Base-by-base conservation (phyloP, 2,113 vertebrate genomes). In the Alethe diademata region DNA sequence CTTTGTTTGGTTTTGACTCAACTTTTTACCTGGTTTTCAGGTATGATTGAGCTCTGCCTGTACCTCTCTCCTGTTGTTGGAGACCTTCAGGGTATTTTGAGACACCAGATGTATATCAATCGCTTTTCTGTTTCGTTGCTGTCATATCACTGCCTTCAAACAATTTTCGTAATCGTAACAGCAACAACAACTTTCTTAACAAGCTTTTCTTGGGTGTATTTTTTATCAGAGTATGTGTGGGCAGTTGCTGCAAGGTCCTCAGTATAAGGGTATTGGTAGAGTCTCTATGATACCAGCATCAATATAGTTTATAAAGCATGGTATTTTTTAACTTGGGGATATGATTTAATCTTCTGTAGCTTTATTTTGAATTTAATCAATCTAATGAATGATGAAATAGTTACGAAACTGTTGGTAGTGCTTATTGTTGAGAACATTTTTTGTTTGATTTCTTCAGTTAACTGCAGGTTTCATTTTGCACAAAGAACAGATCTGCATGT, bases 81-180 rank as follows among this genome's bases (percentile, higher is more conserved):
- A 85, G 67, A n/a, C 33, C 69, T 24, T 54, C 29, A 45, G 33
- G 20, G 5, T 89, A 15, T 80, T 92, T 82, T 89, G 42, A 29
- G 70, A 33, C 3, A 58, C 9, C 6, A 35, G 43, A 45, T 35
- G 6, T 35, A 5, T 48, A 23, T 57, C 9, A 57, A 2, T 82
- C 67, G 13, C 4, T 64, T 62, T 73, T 16, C 2, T 0, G 0
- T 47, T 40, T 35, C 2, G 2, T 42, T 47, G 19, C 3, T 20
- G 14, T 56, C 26, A 14, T 15, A 10, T 43, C 40, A 36, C 14
- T 2, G 5, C 14, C 19, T 80, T 86, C 31, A 69, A 64, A 24
- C 5, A 23, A 8, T 56, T 72, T 65, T 67, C 10, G 5, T 47
- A 43, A n/a, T 47, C 8, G 14, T 42, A 51, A 17, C 31, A 29